These are phyloP conservation scores for Apis cerana DNA, from an alignment of 1,140 invertebrate species.

Conservation along the genomic window DNA sequence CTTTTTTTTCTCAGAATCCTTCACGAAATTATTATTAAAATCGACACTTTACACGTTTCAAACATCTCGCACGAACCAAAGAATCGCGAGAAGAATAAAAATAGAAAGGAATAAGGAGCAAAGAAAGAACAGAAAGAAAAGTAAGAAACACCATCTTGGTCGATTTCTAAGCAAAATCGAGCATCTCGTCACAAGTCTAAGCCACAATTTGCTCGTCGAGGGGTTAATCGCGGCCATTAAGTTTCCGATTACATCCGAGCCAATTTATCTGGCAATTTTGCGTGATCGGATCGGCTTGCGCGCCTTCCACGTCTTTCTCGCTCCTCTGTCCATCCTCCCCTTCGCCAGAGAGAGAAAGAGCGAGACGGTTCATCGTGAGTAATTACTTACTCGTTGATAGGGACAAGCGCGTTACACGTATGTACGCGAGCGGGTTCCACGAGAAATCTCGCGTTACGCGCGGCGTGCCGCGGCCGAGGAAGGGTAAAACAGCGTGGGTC, in stretches of 20 bases:
- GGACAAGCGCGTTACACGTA: slow-evolving; percentile 22
- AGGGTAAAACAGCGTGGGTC: slow-evolving; percentile 1
- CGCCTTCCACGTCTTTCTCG: background rate
- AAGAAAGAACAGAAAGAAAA: background rate
- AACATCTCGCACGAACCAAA: background rate
- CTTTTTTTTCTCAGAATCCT: no score
- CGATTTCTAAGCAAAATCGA: slow-evolving; percentile 25
- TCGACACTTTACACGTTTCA: no score
- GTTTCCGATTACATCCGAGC: slow-evolving; percentile 41
- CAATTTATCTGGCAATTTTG: slow-evolving; percentile 53
- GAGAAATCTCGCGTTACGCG: slow-evolving; percentile 20
- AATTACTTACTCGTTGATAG: slow-evolving; percentile 48
- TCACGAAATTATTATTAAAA: no score
- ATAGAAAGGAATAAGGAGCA: background rate
- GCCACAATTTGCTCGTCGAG: slow-evolving; percentile 32
- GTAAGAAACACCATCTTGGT: background rate
- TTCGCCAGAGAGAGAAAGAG: background rate
- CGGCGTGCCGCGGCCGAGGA: background rate
- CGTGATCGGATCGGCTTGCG: slow-evolving; percentile 34
- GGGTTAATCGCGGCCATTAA: slow-evolving; percentile 44
- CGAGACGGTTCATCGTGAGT: slow-evolving; percentile 17
- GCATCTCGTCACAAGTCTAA: slow-evolving; percentile 20
- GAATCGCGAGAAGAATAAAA: no score
- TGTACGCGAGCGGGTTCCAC: background rate
- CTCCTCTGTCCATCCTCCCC: background rate